phyloP scores from a whole-genome alignment of 2,113 vertebrate genomes.

The Formicarius rufipectus region DNA sequence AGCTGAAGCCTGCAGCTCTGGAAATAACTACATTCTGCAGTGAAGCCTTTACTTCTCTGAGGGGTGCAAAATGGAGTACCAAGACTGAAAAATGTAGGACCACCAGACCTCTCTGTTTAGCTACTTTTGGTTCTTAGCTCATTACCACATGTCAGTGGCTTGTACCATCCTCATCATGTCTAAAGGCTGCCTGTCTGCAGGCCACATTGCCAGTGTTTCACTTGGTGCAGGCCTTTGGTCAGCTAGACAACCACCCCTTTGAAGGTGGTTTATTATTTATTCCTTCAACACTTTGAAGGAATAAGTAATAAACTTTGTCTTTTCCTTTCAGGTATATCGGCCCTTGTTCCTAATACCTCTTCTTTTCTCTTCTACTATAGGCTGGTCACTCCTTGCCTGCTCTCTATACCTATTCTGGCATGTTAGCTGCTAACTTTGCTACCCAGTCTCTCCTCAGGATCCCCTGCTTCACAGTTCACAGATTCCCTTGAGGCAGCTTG shows the following conservation, averaged over 20 bases:
- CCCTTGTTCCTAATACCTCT: neutral
- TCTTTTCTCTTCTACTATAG: neutral
- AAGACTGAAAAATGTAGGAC: neutral
- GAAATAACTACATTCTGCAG: neutral
- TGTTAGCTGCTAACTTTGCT: neutral
- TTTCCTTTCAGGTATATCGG: neutral
- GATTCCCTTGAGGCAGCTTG: neutral
- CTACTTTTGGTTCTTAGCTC: neutral
- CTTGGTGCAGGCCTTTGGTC: neutral
- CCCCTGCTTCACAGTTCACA: neutral
- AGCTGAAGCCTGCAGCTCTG: neutral
- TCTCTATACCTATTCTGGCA: neutral
- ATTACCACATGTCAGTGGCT: rapidly evolving
- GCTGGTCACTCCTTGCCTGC: neutral
- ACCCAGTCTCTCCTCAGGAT: neutral
- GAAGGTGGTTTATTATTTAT: no score
- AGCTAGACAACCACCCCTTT: neutral
- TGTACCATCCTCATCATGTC: neutral
- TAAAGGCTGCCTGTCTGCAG: neutral
- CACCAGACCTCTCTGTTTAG: rapidly evolving
- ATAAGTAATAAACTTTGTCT: neutral
- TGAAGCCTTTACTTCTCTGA: neutral
- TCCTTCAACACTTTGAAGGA: neutral
- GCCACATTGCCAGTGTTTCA: neutral
- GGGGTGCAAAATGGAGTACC: neutral